A percentile compares a stretch with the other conserved stretches of the same genome.
Evolutionary conservation across 2,797 vertebrate species (phyloP).

Genomic region (Clarias fuscus): DNA sequence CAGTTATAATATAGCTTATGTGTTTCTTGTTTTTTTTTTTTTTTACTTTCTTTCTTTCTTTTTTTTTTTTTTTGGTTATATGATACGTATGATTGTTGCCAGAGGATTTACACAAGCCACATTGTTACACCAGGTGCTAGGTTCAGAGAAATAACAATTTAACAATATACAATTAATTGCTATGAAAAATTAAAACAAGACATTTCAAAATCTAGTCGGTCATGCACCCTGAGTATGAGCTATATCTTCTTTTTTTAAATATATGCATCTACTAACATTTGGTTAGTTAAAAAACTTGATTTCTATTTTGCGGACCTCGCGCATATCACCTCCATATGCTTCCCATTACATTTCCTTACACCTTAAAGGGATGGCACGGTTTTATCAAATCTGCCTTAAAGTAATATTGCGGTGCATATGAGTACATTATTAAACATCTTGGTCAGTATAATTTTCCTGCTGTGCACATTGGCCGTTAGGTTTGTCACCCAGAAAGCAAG

Average conservation of each 20-base stretch:
- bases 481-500: no score
- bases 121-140: not conserved
- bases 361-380: not conserved
- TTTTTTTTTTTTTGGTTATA: not conserved
- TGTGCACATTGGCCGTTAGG: no score
- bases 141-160: conserved; percentile 40
- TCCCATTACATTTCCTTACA: not conserved
- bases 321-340: not conserved
- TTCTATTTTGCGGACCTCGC: not conserved
- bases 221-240: not conserved
- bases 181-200: not conserved
- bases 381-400: no score
- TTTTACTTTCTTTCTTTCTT: not conserved
- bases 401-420: no score
- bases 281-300: not conserved
- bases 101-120: not conserved
- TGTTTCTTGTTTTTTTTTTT: not conserved
- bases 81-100: conserved; percentile 21
- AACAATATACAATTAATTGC: conserved; percentile 9
- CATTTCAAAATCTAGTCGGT: not conserved
- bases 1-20: conserved; percentile 9
- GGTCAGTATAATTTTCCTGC: no score
- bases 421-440: no score
- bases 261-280: not conserved
- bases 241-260: not conserved